Base-by-base conservation (phyloP, 2,797 vertebrate species). In the Heterohyrax brucei region DNA sequence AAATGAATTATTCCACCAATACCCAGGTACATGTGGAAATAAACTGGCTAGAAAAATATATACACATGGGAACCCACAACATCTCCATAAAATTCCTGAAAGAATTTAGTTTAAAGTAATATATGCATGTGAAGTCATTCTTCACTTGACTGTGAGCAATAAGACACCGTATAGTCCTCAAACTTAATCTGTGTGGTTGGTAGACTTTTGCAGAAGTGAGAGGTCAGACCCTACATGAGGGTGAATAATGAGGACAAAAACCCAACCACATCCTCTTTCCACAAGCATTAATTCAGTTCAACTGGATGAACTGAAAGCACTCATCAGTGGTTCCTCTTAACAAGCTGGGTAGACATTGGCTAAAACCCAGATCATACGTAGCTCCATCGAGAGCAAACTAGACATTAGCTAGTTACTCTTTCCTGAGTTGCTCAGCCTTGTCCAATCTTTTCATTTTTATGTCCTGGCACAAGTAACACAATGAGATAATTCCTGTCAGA, bases 1-100 rank as follows among this genome's bases (percentile, higher is more conserved):
- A 99, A 98, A 99, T 99, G 99, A 99, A 98, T 95, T 99, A 99
- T 95, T 98, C 99, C 33, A 91, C 97, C 56, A 99, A 98, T 98
- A 99, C 99, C 78, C 99, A 99, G 99, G 99, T 98, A 98, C 61
- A 1, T 95, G 81, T 97, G 48, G 79, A 83, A 87, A 68, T 72
- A 50, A 95, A 84, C 30, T 80, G 39, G 46, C 28, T 59, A 66
- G 72, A 64, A 61, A 61, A 48, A 1, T 4, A 6, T 5, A 10
- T 2, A 82, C 48, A 30, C 59, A 12, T 16, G 22, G n/a, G 21
- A 56, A 7, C 33, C 48, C 26, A 28, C 64, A 59, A 28, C 18
- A 46, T 72, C 13, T 19, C 4, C 21, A 50, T 53, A 83, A 64
- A 93, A 64, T 10, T 80, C 73, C 8, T 16, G 62, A 81, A 39